Evolutionary conservation across 1,140 invertebrate species (phyloP).

Genomic region (Ips typographus): DNA sequence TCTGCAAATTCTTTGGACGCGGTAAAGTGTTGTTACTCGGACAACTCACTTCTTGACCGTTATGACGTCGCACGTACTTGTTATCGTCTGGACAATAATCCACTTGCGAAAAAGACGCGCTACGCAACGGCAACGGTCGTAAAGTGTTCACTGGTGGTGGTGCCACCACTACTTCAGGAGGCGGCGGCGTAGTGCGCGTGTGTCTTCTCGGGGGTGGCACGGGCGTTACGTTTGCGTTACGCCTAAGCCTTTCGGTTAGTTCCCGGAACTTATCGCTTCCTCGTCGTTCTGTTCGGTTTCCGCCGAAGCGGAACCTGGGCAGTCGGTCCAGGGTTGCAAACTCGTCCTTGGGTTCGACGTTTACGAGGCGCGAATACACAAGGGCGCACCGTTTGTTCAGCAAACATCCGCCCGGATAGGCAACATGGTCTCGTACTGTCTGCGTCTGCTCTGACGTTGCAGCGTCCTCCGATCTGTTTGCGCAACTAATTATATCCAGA

Average conservation of each 20-base stretch:
- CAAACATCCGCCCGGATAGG: slow-evolving; percentile 40
- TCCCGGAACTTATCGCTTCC: slow-evolving; percentile 71
- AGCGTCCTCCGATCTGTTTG: slow-evolving; percentile 52
- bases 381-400: slow-evolving; percentile 46
- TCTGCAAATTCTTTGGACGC: slow-evolving; percentile 38
- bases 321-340: slow-evolving; percentile 70
- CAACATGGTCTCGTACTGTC: slow-evolving; percentile 44
- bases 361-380: slow-evolving; percentile 42
- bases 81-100: slow-evolving; percentile 61
- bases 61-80: slow-evolving; percentile 48
- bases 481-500: slow-evolving; percentile 53
- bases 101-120: slow-evolving; percentile 82
- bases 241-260: slow-evolving; percentile 72
- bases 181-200: slow-evolving; percentile 41
- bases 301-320: slow-evolving; percentile 73
- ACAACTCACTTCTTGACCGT: slow-evolving; percentile 21
- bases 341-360: slow-evolving; percentile 35
- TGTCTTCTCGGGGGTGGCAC: slow-evolving; percentile 53
- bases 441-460: slow-evolving; percentile 52
- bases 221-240: slow-evolving; percentile 53
- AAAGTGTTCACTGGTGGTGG: slow-evolving; percentile 41
- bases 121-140: slow-evolving; percentile 64
- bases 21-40: slow-evolving; percentile 37
- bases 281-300: slow-evolving; percentile 56
- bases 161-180: slow-evolving; percentile 33